A percentile compares a stretch with the other conserved stretches of the same genome.
Conservation (phyloP, 2,113 vertebrate species). For the Poeciliopsis turrubarensis region DNA sequence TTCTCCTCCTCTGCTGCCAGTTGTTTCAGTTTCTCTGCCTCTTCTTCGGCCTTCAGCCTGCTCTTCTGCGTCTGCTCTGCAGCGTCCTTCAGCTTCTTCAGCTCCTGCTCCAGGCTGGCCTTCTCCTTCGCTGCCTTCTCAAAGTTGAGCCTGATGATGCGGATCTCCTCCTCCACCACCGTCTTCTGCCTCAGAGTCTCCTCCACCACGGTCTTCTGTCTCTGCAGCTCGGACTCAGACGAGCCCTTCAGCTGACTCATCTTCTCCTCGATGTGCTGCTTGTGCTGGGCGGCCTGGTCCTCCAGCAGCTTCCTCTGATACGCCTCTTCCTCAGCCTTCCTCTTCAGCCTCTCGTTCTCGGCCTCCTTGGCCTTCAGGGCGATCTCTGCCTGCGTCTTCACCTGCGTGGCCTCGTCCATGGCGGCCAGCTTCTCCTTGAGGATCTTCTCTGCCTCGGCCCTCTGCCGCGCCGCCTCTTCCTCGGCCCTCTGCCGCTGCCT, state of each 20-base stretch:
- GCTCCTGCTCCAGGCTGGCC: conserved; percentile 87
- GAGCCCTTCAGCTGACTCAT: conserved; percentile 88
- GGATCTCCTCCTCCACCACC: conserved; percentile 93
- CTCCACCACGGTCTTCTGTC: conserved; percentile 90
- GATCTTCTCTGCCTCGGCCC: conserved; percentile 90
- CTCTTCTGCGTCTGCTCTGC: conserved; percentile 89
- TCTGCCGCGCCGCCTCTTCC: conserved; percentile 87
- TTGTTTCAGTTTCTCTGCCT: conserved; percentile 86
- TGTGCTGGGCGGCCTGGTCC: conserved; percentile 92
- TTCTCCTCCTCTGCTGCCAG: conserved; percentile 87
- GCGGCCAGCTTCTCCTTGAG: conserved; percentile 92
- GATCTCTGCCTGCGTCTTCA: conserved; percentile 92
- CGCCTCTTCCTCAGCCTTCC: conserved; percentile 92
- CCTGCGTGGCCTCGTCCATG: conserved; percentile 88
- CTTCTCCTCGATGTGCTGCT: conserved; percentile 92
- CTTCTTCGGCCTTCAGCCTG: conserved; percentile 87
- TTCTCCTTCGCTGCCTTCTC: conserved; percentile 89
- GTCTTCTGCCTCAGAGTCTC: conserved; percentile 90
- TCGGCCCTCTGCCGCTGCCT: conserved; percentile 91
- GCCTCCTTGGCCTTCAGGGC: conserved; percentile 95
- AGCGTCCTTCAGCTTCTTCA: conserved; percentile 85
- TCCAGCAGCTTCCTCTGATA: conserved; percentile 93
- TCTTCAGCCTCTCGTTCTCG: conserved; percentile 91
- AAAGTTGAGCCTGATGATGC: conserved; percentile 87
- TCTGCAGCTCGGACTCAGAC: conserved; percentile 85